Conservation (phyloP, 2,888 invertebrate genomes). For the Malachius bipustulatus region DNA sequence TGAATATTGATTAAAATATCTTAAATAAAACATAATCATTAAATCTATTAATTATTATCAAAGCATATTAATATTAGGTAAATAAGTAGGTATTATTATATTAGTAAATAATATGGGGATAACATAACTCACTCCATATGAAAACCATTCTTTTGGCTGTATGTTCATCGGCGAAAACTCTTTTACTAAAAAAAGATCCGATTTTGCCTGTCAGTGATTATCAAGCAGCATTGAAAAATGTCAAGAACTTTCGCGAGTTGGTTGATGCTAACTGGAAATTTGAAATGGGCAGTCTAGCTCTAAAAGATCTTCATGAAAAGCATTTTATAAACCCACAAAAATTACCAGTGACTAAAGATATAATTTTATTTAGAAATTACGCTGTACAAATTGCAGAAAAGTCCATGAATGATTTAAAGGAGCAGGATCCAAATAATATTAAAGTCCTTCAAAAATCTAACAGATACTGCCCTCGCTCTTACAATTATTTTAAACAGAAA, state of each 20-base stretch:
- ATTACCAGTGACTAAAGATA: conserved; percentile 19
- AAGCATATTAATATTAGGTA: too few relatives aligned
- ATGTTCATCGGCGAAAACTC: conserved; percentile 17
- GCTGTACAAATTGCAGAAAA: conserved; percentile 15
- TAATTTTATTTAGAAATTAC: conserved; percentile 19
- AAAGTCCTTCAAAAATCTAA: conserved; percentile 17
- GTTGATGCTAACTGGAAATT: conserved; percentile 18
- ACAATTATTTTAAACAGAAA: conserved; percentile 21
- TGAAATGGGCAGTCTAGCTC: conserved; percentile 18
- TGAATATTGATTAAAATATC: too few relatives aligned
- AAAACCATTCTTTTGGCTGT: conserved; percentile 14
- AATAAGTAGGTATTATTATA: too few relatives aligned
- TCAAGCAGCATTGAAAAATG: conserved; percentile 10
- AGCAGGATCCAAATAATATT: conserved; percentile 14
- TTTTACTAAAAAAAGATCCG: conserved; percentile 16
- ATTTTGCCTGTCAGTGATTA: conserved; percentile 16
- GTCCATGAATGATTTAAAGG: conserved; percentile 11
- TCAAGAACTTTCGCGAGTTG: conserved; percentile 17
- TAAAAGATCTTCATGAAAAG: conserved; percentile 21
- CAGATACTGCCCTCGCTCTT: conserved; percentile 18
- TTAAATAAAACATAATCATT: too few relatives aligned
- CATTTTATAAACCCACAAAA: conserved; percentile 15
- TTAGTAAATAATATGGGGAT: too few relatives aligned
- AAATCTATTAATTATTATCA: too few relatives aligned
- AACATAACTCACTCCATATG: conserved; percentile 17